Conservation (phyloP, 2,888 invertebrate species). For the Carabus problematicus region DNA sequence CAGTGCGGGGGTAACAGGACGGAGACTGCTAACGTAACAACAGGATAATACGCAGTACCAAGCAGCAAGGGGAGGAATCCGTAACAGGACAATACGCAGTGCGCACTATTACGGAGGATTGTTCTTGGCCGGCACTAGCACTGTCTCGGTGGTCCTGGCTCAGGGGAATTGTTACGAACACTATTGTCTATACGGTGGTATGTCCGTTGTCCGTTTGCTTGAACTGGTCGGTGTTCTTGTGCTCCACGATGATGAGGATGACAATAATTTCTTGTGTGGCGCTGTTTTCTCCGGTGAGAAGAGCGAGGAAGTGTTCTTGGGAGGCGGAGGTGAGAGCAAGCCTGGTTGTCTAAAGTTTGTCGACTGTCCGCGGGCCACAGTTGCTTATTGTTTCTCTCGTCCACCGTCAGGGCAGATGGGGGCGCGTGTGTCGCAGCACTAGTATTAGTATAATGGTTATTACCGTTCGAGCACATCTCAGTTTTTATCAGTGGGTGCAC, state of each 20-base stretch:
- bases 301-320: slow-evolving; percentile 66
- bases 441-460: slow-evolving; percentile 46
- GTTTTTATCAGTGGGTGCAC: slow-evolving; percentile 13
- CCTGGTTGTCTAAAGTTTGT: slow-evolving; percentile 17
- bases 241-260: no score
- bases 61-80: no score
- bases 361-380: slow-evolving; percentile 44
- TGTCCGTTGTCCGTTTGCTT: slow-evolving; percentile 48
- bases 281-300: slow-evolving; percentile 73
- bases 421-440: slow-evolving; percentile 14
- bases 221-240: slow-evolving; percentile 47
- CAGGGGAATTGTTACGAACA: no score
- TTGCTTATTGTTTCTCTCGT: slow-evolving; percentile 2
- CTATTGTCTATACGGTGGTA: no score
- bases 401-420: slow-evolving; percentile 44
- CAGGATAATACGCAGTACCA: no score
- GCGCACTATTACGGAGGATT: no score
- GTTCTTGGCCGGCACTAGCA: no score
- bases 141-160: no score
- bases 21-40: no score
- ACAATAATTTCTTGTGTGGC: slow-evolving; percentile 49
- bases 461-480: slow-evolving; percentile 23
- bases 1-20: no score
- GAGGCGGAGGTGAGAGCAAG: slow-evolving; percentile 44
- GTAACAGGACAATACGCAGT: no score